Evolutionary conservation across 2,113 vertebrate genomes (phyloP), one percentile per base, ranked within the genome.

Genomic region (Pagrus major): DNA sequence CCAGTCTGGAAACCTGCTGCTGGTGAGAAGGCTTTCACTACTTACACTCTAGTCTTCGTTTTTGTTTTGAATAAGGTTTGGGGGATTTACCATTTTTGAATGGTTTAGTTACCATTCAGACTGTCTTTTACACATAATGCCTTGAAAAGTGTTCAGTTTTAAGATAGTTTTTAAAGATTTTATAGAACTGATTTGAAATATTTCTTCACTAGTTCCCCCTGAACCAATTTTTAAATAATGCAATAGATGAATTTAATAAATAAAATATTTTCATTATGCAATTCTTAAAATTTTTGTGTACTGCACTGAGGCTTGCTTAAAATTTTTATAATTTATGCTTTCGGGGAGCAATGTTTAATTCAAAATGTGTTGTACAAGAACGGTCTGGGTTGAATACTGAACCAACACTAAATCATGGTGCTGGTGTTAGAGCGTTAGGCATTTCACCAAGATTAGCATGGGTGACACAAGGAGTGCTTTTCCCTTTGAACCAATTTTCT

Each of bases 31-130:
- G 56, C 51, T 52, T 52, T 23, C 7, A 25, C 37, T 76, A 58
- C 86, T 82, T 82, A 58, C 44, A 69, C 67, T 76, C 35, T n/a
- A 52, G 49, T 76, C 68, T 79, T 31, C 1, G 67, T 64, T 70
- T n/a, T 85, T n/a, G 77, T 79, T 76, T 83, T 85, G 76, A 89
- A 87, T 87, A 86, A 79, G 59, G 56, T 82, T 72, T 66, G 35
- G 63, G 47, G 71, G 83, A 82, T 89, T 91, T 80, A 81, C n/a
- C 54, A 73, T 67, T 78, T 89, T 67, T 81, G 27, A 46, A 60
- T 42, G 33, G 73, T 73, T 83, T 71, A 63, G 68, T 70, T 51
- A 39, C 64, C n/a, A 56, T 23, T 35, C 29, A 47, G 33, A 63
- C 25, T 12, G 2, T 76, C 37, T 63, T 76, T 75, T 21, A 75